phyloP scores from a whole-genome alignment of 2,113 vertebrate species.

The Nicator chloris region DNA sequence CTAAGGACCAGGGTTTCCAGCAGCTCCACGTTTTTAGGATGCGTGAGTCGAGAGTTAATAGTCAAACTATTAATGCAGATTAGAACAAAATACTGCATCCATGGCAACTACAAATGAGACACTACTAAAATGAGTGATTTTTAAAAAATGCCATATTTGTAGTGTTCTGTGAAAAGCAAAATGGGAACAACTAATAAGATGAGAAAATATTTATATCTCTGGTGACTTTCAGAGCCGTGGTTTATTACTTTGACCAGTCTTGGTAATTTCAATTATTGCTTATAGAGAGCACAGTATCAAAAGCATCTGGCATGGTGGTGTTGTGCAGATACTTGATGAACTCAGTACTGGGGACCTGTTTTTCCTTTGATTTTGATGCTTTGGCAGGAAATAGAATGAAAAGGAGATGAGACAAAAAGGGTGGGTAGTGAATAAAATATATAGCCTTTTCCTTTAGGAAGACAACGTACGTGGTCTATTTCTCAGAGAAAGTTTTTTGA shows the following conservation, averaged over 20 bases:
- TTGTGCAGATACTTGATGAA: background rate
- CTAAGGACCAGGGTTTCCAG: background rate
- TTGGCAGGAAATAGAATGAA: background rate
- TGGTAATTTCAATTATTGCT: background rate
- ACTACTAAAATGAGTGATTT: background rate
- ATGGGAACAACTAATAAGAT: background rate
- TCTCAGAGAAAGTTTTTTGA: background rate
- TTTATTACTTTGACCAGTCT: background rate
- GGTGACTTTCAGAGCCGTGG: background rate
- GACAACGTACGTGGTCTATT: rapidly evolving
- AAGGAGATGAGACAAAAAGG: background rate
- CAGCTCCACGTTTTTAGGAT: background rate
- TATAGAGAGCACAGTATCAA: background rate
- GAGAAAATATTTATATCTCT: background rate
- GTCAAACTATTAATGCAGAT: background rate
- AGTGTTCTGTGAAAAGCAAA: background rate
- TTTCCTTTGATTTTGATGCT: background rate
- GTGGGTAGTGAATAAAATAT: background rate
- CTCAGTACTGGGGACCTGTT: background rate
- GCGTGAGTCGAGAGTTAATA: background rate
- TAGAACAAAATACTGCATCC: slow-evolving; percentile 19
- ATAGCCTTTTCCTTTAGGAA: background rate
- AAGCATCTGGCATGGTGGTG: background rate
- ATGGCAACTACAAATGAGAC: slow-evolving; percentile 30
- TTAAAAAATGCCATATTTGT: background rate